Percentiles rank a stretch among this genome's conserved stretches.
phyloP scores from a whole-genome alignment of 2,797 vertebrate species.

The Poecilia gillii region DNA sequence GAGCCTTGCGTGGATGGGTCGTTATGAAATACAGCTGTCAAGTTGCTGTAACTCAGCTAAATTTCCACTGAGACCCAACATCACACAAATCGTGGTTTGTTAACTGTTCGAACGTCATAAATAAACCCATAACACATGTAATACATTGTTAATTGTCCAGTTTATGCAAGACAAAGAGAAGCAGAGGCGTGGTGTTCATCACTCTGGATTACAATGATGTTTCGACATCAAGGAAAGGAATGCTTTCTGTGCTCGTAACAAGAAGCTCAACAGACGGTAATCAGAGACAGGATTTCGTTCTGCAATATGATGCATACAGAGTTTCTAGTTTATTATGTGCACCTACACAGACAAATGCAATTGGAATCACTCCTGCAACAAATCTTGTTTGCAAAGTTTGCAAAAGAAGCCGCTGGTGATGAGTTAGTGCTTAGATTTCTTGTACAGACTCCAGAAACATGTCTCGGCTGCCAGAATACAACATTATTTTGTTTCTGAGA shows the following conservation, averaged over 20 bases:
- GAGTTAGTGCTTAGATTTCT: background rate
- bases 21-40: slow-evolving; percentile 76
- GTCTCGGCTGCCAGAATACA: background rate
- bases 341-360: slow-evolving; percentile 13
- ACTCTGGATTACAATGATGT: slow-evolving; percentile 43
- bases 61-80: slow-evolving; percentile 65
- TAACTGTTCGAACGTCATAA: slow-evolving; percentile 75
- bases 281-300: slow-evolving; percentile 11
- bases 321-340: slow-evolving; percentile 23
- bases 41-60: slow-evolving; percentile 67
- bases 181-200: slow-evolving; percentile 53
- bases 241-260: slow-evolving; percentile 33
- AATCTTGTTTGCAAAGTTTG: slow-evolving; percentile 11
- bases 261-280: slow-evolving; percentile 1
- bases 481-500: background rate
- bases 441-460: background rate
- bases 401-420: background rate
- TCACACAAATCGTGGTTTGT: slow-evolving; percentile 73
- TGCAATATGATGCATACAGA: slow-evolving; percentile 7
- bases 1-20: slow-evolving; percentile 54
- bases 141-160: slow-evolving; percentile 72
- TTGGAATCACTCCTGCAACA: background rate
- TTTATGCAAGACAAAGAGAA: slow-evolving; percentile 46
- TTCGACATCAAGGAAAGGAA: slow-evolving; percentile 29
- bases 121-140: slow-evolving; percentile 69